These are phyloP conservation scores for Octopus sinensis DNA, from an alignment of 1,140 invertebrate species.

Conservation along the genomic window DNA sequence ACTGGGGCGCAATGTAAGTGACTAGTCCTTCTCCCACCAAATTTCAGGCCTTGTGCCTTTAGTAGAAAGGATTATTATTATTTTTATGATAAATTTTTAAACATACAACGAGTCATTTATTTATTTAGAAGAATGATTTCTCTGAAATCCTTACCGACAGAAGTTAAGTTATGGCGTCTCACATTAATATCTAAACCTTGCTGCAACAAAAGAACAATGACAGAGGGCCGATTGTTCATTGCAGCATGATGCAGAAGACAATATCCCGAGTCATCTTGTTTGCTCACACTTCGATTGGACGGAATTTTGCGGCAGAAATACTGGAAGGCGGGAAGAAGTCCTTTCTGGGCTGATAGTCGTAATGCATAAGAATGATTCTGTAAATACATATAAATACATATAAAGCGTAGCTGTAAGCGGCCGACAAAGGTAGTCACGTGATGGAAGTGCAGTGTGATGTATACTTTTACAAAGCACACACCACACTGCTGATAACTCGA, in stretches of 20 bases:
- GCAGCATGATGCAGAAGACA: slow-evolving; percentile 55
- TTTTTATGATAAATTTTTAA: too few species aligned
- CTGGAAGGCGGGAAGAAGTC: slow-evolving; percentile 52
- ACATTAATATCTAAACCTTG: slow-evolving; percentile 54
- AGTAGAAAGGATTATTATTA: too few species aligned
- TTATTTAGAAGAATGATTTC: not conserved
- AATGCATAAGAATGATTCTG: slow-evolving; percentile 50
- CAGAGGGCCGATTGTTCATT: slow-evolving; percentile 53
- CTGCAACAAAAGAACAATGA: slow-evolving; percentile 50
- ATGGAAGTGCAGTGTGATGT: too few species aligned
- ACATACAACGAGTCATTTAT: not conserved
- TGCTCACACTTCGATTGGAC: slow-evolving; percentile 40
- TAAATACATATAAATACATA: not conserved
- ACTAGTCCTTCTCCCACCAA: too few species aligned
- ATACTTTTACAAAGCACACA: too few species aligned
- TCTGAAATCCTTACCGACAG: slow-evolving; percentile 40
- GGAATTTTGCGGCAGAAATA: slow-evolving; percentile 48
- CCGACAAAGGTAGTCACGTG: too few species aligned
- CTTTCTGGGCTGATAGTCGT: slow-evolving; percentile 46
- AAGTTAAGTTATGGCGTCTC: slow-evolving; percentile 46
- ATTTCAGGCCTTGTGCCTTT: too few species aligned
- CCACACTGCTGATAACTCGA: too few species aligned
- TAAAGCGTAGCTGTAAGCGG: too few species aligned
- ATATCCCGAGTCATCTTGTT: slow-evolving; percentile 55
- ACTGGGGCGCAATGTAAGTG: too few species aligned